A percentile compares a stretch with the other conserved stretches of the same genome.
Evolutionary conservation across 1,140 invertebrate genomes (phyloP).

Genomic region (Cydia splendana): DNA sequence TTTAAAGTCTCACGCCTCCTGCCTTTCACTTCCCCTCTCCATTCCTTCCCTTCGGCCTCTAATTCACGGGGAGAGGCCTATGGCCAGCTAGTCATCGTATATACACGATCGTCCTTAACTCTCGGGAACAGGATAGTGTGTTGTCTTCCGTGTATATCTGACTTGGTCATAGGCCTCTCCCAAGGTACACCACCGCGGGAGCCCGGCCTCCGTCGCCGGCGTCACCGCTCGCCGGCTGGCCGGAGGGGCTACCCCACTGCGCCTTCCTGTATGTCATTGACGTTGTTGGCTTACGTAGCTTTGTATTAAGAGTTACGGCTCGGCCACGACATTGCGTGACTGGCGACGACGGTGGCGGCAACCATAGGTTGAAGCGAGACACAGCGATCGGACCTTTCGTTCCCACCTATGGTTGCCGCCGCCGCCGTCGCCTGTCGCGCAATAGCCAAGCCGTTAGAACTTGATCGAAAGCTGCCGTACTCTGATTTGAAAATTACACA

Average conservation of each 20-base stretch:
- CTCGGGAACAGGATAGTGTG: neutral
- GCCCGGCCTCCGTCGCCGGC: conserved; percentile 1
- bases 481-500: neutral
- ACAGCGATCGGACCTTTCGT: no score
- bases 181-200: conserved; percentile 28
- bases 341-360: no score
- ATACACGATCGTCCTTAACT: neutral
- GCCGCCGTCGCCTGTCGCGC: no score
- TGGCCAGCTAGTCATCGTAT: neutral
- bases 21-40: no score
- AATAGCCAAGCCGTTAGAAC: neutral
- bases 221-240: neutral
- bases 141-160: neutral
- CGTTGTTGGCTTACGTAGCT: conserved; percentile 16
- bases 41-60: no score
- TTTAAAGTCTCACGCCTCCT: no score
- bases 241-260: conserved; percentile 20
- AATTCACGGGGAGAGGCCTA: neutral
- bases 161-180: conserved; percentile 24
- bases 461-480: neutral
- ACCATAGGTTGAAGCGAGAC: no score
- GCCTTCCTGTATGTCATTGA: conserved; percentile 22
- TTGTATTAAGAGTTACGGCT: neutral
- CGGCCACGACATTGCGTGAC: no score
- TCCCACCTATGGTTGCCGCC: no score